Evolutionary conservation across 1,140 invertebrate genomes (phyloP).

Genomic region (Nephila pilipes): DNA sequence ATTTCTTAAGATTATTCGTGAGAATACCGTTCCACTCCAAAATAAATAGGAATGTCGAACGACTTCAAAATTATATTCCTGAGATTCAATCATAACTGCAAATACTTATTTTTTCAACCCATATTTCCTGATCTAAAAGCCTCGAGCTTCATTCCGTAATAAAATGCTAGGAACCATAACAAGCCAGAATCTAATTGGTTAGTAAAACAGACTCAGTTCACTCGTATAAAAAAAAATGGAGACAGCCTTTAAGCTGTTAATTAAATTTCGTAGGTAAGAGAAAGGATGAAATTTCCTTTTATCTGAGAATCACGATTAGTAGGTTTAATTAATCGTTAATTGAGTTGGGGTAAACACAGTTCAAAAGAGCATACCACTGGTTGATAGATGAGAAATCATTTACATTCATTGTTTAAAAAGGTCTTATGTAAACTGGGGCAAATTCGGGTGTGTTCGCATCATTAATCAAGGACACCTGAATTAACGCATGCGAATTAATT

Average conservation of each 20-base stretch:
- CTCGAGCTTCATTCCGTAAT: neutral
- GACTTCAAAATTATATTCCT: too few relatives aligned
- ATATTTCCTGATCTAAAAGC: neutral
- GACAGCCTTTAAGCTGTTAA: slow-evolving; percentile 56
- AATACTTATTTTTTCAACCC: too few relatives aligned
- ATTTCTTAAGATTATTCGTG: too few relatives aligned
- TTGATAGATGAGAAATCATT: slow-evolving; percentile 43
- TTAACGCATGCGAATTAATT: slow-evolving; percentile 27
- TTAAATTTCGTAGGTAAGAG: slow-evolving; percentile 60
- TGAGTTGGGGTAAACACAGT: slow-evolving; percentile 60
- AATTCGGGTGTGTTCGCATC: slow-evolving; percentile 25
- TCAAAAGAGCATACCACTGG: slow-evolving; percentile 47
- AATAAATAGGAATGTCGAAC: too few relatives aligned
- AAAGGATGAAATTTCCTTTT: slow-evolving; percentile 56
- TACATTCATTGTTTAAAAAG: slow-evolving; percentile 58
- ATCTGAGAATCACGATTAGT: slow-evolving; percentile 68
- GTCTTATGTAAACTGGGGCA: slow-evolving; percentile 28
- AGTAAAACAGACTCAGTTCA: slow-evolving; percentile 33
- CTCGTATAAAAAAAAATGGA: slow-evolving; percentile 26
- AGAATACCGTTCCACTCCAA: too few relatives aligned
- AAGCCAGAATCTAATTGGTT: slow-evolving; percentile 16
- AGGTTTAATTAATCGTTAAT: slow-evolving; percentile 71
- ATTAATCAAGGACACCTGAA: slow-evolving; percentile 41
- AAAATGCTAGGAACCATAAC: neutral
- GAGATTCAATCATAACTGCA: too few relatives aligned